Evolutionary conservation across 2,888 invertebrate species (phyloP).

Genomic region (Ptilodon capucinus): DNA sequence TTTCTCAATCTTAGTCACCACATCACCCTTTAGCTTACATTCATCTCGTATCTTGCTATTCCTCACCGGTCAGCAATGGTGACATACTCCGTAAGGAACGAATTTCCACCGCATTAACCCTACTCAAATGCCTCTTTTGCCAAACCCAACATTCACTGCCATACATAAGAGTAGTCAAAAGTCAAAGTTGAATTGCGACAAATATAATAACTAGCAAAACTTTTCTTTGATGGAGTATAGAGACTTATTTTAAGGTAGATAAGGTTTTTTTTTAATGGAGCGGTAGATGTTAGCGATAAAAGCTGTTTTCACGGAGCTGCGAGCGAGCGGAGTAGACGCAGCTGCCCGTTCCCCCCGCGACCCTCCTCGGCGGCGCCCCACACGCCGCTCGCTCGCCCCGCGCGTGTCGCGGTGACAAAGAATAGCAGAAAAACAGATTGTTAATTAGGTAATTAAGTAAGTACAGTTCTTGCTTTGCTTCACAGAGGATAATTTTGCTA

Average conservation of each 20-base stretch:
- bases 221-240: too few relatives aligned
- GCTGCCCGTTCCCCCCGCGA: slow-evolving; percentile 59
- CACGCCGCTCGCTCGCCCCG: slow-evolving; percentile 53
- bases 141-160: too few relatives aligned
- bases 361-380: slow-evolving; percentile 35
- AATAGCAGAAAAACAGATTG: slow-evolving; percentile 22
- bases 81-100: too few relatives aligned
- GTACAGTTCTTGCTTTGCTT: not conserved
- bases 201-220: too few relatives aligned
- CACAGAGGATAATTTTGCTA: not conserved
- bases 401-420: slow-evolving; percentile 72
- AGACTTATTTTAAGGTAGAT: rapidly evolving
- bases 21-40: too few relatives aligned
- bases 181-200: too few relatives aligned
- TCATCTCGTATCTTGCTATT: too few relatives aligned
- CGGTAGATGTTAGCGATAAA: slow-evolving; percentile 52
- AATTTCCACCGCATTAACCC: too few relatives aligned
- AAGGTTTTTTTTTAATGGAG: slow-evolving; percentile 34
- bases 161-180: too few relatives aligned
- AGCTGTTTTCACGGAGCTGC: slow-evolving; percentile 69
- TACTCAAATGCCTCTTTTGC: too few relatives aligned
- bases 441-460: not conserved
- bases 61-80: too few relatives aligned
- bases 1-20: too few relatives aligned
- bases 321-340: slow-evolving; percentile 76